A percentile compares a stretch with the other conserved stretches of the same genome.
Evolutionary conservation across 2,888 invertebrate species (phyloP).

Genomic region (Holacanthella duospinosa): DNA sequence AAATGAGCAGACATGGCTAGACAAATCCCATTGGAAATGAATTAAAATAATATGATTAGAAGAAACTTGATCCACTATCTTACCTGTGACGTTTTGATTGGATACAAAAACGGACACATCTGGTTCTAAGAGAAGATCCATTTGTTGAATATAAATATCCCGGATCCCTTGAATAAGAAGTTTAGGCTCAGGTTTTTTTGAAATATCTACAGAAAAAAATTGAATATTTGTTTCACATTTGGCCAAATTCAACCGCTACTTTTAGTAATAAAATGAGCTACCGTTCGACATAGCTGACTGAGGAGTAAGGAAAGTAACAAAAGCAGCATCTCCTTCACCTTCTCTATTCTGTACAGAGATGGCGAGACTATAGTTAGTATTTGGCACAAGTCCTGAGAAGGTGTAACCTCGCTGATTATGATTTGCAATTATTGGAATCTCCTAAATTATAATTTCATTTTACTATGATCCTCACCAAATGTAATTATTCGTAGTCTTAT

Average conservation of each 20-base stretch:
- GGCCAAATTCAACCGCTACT: too few relatives aligned
- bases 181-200: conserved; percentile 25
- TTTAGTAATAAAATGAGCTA: neutral
- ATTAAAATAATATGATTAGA: neutral
- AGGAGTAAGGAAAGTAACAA: conserved; percentile 29
- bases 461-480: too few relatives aligned
- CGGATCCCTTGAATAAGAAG: conserved; percentile 29
- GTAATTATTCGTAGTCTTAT: neutral
- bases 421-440: conserved; percentile 30
- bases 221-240: too few relatives aligned
- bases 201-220: conserved; percentile 6
- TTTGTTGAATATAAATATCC: conserved; percentile 33
- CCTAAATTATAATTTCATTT: conserved; percentile 24
- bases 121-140: conserved; percentile 30
- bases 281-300: conserved; percentile 29
- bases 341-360: conserved; percentile 34
- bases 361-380: conserved; percentile 33
- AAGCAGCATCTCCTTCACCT: conserved; percentile 34
- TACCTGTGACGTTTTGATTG: conserved; percentile 21
- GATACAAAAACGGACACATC: conserved; percentile 21
- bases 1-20: conserved; percentile 30
- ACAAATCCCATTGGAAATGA: neutral
- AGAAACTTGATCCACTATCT: too few relatives aligned
- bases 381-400: conserved; percentile 32
- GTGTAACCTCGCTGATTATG: conserved; percentile 29